Base-by-base conservation (phyloP, 2,888 invertebrate genomes). In the Polylopha cassiicola region DNA sequence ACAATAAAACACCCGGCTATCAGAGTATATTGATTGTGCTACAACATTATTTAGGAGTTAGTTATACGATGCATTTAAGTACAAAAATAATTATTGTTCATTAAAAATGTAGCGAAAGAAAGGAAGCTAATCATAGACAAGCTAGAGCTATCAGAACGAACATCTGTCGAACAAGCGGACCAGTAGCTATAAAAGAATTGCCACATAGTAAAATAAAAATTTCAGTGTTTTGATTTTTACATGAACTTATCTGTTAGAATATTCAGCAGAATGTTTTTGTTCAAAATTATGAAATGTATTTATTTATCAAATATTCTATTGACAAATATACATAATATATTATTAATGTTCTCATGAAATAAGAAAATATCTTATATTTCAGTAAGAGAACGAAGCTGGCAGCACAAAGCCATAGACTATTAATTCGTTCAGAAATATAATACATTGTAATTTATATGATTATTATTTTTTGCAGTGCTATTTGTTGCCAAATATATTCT, bases 51-150 rank as follows among this genome's bases (percentile, higher is more conserved):
- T n/a, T n/a, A n/a, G n/a, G n/a, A n/a, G n/a, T n/a, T n/a, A n/a
- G n/a, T n/a, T n/a, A n/a, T n/a, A n/a, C n/a, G n/a, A n/a, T n/a
- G n/a, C n/a, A n/a, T n/a, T 14, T 5, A 18, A 4, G 34, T 26
- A 3, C 24, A 36, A 21, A 34, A 15, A 24, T 34, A 23, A 21
- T 29, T 30, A 29, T 30, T 33, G 29, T 37, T 17, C 29, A 33
- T 23, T 31, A 37, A 14, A 37, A 45, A 21, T 36, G 20, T 36
- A 37, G 53, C 45, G 58, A 73, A 74, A 73, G 73, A 73, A 76
- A 76, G 74, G 75, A 78, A 74, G 71, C 73, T 57, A 42, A 18
- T 46, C 55, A 73, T 68, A 70, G 65, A 73, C 65, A 68, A 70
- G 39, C 34, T 61, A 68, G 66, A 74, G 42, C 46, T 46, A 33